A percentile compares a stretch with the other conserved stretches of the same genome.
Conservation (phyloP, 1,140 invertebrate species). For the Habropoda laboriosa region DNA sequence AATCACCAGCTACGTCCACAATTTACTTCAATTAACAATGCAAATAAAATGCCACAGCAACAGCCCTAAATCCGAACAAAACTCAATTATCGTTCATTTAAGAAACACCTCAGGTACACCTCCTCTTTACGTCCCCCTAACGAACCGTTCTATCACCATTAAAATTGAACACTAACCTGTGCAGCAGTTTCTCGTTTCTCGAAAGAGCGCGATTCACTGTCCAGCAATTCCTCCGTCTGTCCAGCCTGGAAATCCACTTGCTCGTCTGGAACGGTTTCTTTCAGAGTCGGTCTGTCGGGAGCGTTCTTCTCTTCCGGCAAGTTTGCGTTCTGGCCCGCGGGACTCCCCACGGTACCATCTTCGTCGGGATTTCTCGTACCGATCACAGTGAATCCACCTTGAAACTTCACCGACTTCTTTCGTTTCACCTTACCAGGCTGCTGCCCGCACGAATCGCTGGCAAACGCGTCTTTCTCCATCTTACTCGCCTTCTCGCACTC, state of each 20-base stretch:
- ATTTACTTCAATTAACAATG: no score
- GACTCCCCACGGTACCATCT: neutral
- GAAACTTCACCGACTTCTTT: constrained; percentile 76
- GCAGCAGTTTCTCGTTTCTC: constrained; percentile 36
- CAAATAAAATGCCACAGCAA: no score
- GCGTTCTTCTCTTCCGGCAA: constrained; percentile 32
- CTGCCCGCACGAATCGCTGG: neutral
- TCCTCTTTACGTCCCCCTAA: no score
- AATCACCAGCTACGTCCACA: no score
- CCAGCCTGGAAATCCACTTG: neutral
- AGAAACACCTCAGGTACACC: no score
- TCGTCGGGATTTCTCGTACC: constrained; percentile 33
- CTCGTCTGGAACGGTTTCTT: neutral
- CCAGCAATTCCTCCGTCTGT: neutral
- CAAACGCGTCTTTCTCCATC: neutral
- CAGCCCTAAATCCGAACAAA: no score
- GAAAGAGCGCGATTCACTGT: constrained; percentile 16
- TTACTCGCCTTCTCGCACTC: neutral
- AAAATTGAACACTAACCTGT: constrained; percentile 34
- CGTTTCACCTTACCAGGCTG: constrained; percentile 15
- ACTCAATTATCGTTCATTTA: neutral
- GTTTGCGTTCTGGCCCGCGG: neutral
- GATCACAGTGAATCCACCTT: constrained; percentile 69
- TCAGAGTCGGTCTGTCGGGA: constrained; percentile 8
- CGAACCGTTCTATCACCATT: neutral